Evolutionary conservation across 2,888 invertebrate species (phyloP), one percentile per base, ranked within the genome.

Genomic region (Theristus sp.): DNA sequence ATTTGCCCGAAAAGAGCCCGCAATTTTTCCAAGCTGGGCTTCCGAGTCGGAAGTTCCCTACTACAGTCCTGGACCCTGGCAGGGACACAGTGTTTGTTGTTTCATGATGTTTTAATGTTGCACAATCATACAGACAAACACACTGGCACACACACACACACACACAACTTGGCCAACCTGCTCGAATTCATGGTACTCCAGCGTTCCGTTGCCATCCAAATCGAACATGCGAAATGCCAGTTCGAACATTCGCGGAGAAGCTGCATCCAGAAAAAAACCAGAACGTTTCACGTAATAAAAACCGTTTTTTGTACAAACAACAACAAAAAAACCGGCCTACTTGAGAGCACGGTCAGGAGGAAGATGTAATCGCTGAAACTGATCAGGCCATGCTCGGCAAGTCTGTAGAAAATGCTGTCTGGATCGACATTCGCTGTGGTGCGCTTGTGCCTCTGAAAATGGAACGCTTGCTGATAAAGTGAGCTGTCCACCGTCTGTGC

Each of bases 191-290:
- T 91, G 90, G 68, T 85, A 86, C 75, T 98, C 98, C 10, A 98
- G 89, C 74, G 94, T 90, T 0, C 98, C 98, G 74, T 98, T 96
- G 1, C 96, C 96, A 76, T 99, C 96, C 66, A 96, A 80, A 75
- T 99, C 98, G 78, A 98, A 99, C 90, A 99, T 98, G 66, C 89
- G 85, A 75, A 98, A 98, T 24, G 96, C 96, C 66, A 98, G 91
- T 79, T 94, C 93, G 77, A 98, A 96, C 77, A 96, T 94, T 46
- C 93, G 84, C 57, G 89, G 84, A 0, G 96, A 94, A 60, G 94
- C 96, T 96, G 68, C 59, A 74, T 25, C 22, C 53, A 53, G 6
- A 53, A 53, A 10, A 31, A 10, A 56, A n/a, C 6, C 6, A 56
- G n/a, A 26, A 30, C n/a, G n/a, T n/a, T n/a, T n/a, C n/a, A n/a